Base-by-base conservation (phyloP, 2,888 invertebrate species). In the Parnassius smintheus region DNA sequence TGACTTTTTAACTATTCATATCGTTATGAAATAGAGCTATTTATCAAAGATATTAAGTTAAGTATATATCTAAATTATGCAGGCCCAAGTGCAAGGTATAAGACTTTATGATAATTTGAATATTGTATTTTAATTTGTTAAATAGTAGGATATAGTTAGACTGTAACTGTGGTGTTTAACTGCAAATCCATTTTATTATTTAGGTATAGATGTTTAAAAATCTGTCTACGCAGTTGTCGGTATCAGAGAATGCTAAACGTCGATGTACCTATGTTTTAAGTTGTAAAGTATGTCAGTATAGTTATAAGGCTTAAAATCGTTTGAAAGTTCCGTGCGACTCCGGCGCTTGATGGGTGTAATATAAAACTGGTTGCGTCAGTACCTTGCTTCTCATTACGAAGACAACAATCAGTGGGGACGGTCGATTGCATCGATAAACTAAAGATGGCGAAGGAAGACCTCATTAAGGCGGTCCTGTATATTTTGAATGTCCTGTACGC, bases 401-500 rank as follows among this genome's bases (percentile, higher is more conserved):
- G 79, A 72, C 81, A 78, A 80, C 80, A 70, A 75, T 76, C 77
- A 73, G 63, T 68, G 74, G 72, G 83, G 62, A 71, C 84, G 81
- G 80, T 80, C 80, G 79, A 75, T 70, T 71, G 70, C 67, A 66
- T 45, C 61, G 49, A 49, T 49, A 49, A 49, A 12, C 13, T 18
- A 49, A 72, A 77, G 67, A 90, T 90, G 90, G 82, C 83, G 65
- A 90, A 87, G 75, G 91, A 91, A 68, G 90, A 90, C 22, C 68
- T 89, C 66, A 79, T 86, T 67, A 89, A 89, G 73, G 82, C 80
- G 65, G 85, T 86, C 69, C 78, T 91, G 41, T 90, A 90, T 71
- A 78, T 88, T 61, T 73, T 91, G 70, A 91, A 91, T 72, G 78
- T 91, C 45, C 73, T 91, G 42, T 91, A 86, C 79, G 91, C 88